These are phyloP conservation scores for Schizaphis graminum DNA, from an alignment of 2,888 invertebrate genomes.

Conservation along the genomic window DNA sequence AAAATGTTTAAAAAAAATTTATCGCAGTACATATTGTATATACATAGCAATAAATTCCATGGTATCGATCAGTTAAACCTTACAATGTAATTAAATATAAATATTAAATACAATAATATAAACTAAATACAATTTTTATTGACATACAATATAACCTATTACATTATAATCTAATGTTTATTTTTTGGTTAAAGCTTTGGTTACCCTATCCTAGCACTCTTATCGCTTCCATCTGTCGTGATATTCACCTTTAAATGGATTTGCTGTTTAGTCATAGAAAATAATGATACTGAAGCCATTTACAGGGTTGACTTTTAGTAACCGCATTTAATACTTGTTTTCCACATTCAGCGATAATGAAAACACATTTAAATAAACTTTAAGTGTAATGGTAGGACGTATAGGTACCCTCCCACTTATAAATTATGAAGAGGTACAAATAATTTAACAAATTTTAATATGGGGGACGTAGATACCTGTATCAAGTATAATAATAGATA, in stretches of 20 bases:
- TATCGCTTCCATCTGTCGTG: background rate
- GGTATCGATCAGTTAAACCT: background rate
- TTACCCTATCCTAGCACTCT: background rate
- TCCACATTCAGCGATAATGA: background rate
- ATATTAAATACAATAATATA: background rate
- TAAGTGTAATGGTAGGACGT: background rate
- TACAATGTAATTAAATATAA: background rate
- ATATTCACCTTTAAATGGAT: background rate
- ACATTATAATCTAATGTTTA: background rate
- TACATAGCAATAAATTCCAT: background rate
- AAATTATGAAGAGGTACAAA: background rate
- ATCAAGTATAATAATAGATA: background rate
- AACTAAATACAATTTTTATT: background rate
- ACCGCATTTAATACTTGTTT: background rate
- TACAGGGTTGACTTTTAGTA: background rate
- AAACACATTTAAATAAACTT: background rate
- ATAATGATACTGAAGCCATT: background rate
- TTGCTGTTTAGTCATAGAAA: background rate
- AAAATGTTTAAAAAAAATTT: background rate
- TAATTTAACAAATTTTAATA: background rate
- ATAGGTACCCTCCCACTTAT: background rate
- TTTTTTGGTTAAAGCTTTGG: background rate
- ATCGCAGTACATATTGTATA: background rate
- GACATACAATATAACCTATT: background rate
- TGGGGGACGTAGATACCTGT: background rate